Evolutionary conservation across 2,888 invertebrate genomes (phyloP), one percentile per base, ranked within the genome.

Genomic region (Rutpela maculata): DNA sequence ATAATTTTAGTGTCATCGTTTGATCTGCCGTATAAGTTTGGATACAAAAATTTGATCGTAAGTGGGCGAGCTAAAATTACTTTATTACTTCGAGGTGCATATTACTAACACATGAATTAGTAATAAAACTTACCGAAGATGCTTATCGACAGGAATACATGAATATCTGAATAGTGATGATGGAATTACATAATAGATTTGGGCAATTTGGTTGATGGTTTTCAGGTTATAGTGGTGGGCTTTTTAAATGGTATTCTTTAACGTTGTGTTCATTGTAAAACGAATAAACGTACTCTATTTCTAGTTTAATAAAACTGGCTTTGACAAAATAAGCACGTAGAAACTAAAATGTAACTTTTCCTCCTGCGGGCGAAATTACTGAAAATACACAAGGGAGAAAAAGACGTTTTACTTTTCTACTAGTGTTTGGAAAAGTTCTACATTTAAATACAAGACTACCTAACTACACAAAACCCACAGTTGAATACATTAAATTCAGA

Each of bases 81-180:
- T 50, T 60, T 60, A 60, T 60, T 60, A 60, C 10, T 60, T 15
- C 31, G 31, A 60, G 31, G 31, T 60, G 60, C 60, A 60, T 60
- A 60, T 26, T 60, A 60, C 22, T 15, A n/a, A 60, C 22, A 60
- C 60, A 22, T 31, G 22, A 60, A 60, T 60, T 60, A 60, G 60
- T 60, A 60, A 59, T 60, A 60, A 60, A 60, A 60, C 60, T 60
- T 60, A 31, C 60, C 31, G 60, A 31, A 60, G 60, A 60, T 60
- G 31, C 26, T 31, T 60, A 60, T 60, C 60, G 31, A 1, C 1
- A 31, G n/a, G 60, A 60, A 60, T 60, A 22, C 60, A 60, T 60
- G 60, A 60, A 60, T 60, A 60, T 60, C n/a, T 60, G 26, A 60
- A 22, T 15, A 31, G 60, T 15, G 60, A 22, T 60, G 60, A 60